A percentile compares a stretch with the other conserved stretches of the same genome.
These are phyloP conservation scores for Sebastes diploproa DNA, from an alignment of 2,797 vertebrate genomes.

Conservation along the genomic window DNA sequence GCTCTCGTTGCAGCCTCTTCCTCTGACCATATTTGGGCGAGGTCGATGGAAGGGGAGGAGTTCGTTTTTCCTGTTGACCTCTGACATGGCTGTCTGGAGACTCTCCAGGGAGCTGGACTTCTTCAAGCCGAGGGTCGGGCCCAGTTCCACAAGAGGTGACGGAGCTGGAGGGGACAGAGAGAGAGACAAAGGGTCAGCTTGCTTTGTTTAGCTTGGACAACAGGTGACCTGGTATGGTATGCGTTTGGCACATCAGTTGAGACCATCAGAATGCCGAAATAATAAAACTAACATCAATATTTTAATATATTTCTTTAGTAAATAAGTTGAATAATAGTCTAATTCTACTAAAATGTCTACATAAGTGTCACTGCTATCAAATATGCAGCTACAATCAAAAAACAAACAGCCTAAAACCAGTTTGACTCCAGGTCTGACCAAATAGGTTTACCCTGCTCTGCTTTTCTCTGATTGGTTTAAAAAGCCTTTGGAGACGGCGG, in stretches of 20 bases:
- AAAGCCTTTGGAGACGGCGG: not conserved
- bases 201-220: not conserved
- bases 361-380: not conserved
- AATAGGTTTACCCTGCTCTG: not conserved
- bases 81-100: slow-evolving; percentile 93
- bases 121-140: slow-evolving; percentile 93
- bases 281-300: not conserved
- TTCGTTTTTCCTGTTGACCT: slow-evolving; percentile 89
- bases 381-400: not conserved
- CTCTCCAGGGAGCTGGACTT: slow-evolving; percentile 98
- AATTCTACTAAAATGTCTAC: not conserved
- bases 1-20: slow-evolving; percentile 96
- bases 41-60: slow-evolving; percentile 94
- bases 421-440: not conserved
- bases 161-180: slow-evolving; percentile 16
- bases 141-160: slow-evolving; percentile 83
- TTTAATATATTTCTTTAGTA: not conserved
- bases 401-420: not conserved
- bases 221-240: not conserved
- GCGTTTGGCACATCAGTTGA: not conserved
- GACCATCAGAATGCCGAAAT: not conserved
- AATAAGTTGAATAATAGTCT: not conserved
- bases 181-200: not conserved
- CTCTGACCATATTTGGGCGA: slow-evolving; percentile 92
- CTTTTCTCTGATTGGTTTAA: slow-evolving; percentile 15